phyloP scores from a whole-genome alignment of 2,797 vertebrate species.

The Tympanoctomys barrerae region DNA sequence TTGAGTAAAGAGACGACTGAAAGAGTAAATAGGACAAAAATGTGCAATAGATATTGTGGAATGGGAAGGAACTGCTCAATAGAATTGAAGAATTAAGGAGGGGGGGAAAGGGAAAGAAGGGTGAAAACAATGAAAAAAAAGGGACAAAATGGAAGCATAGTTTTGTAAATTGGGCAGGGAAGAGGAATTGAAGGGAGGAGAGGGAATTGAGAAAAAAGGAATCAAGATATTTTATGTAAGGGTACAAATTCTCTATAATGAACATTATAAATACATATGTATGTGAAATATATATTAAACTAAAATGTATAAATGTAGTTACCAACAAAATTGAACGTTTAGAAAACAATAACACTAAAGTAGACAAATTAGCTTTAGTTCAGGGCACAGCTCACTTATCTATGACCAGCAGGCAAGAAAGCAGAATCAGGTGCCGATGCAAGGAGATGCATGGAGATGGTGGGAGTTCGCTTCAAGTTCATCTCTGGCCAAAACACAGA shows the following conservation, averaged over 20 bases:
- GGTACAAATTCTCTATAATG: neutral
- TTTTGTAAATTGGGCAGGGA: neutral
- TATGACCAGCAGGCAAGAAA: neutral
- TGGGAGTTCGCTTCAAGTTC: fast-evolving
- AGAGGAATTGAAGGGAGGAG: neutral
- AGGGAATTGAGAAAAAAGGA: neutral
- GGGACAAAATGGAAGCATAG: neutral
- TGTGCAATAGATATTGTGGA: neutral
- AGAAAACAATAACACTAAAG: neutral
- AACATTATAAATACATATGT: neutral
- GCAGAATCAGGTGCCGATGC: neutral
- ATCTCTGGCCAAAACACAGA: neutral
- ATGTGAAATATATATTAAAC: no score
- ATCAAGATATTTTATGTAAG: neutral
- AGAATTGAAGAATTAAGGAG: neutral
- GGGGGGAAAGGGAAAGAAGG: neutral
- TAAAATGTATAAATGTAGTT: neutral
- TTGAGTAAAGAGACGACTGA: neutral
- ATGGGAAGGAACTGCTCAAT: neutral
- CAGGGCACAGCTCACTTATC: neutral
- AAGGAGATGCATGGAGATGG: neutral
- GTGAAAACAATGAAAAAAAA: neutral
- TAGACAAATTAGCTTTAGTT: neutral
- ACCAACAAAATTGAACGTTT: neutral
- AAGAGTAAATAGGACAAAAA: neutral